Evolutionary conservation across 2,888 invertebrate species (phyloP), one percentile per base, ranked within the genome.

Genomic region (Drosophila seclusa): DNA sequence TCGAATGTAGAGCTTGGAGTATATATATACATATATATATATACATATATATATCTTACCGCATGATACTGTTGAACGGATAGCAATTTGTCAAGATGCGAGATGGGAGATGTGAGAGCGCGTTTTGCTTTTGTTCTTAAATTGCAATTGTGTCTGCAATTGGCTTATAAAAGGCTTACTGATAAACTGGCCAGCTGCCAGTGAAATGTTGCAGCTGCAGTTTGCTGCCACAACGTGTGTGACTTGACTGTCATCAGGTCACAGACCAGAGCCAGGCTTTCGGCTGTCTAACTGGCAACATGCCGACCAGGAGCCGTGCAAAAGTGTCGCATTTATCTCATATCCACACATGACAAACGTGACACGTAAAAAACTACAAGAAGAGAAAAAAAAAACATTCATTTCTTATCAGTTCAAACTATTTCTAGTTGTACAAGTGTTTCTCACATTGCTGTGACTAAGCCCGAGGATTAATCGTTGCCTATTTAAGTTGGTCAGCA

Each of bases 161-260:
- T 75, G 80, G 72, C 69, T 79, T 78, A 61, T 67, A 75, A 68
- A 75, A 67, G 54, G 64, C 68, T 68, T 60, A 50, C 34, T 76
- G 63, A 57, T 42, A 42, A 62, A 52, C 80, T 76, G 76, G 80
- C 83, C 76, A 68, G 48, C 42, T 79, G 82, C 82, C 82, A 80
- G 79, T 82, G 63, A 62, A 68, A 68, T 82, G 82, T 66, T 62
- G 60, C 61, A 50, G 29, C 52, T 72, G 52, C 48, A 59, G 24
- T 45, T 27, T 27, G 21, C 8, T 45, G 24, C 24, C 24, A 45
- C 45, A 45, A 24, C 24, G 8, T 45, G 7, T 45, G 24, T 24
- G 45, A 45, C 45, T 42, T 70, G 68, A 70, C 60, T 71, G 75
- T 81, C 82, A 78, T 50, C 61, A 67, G 75, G 65, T 75, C 66